Conservation (phyloP, 2,888 invertebrate species). For the Diarsia dahlii region DNA sequence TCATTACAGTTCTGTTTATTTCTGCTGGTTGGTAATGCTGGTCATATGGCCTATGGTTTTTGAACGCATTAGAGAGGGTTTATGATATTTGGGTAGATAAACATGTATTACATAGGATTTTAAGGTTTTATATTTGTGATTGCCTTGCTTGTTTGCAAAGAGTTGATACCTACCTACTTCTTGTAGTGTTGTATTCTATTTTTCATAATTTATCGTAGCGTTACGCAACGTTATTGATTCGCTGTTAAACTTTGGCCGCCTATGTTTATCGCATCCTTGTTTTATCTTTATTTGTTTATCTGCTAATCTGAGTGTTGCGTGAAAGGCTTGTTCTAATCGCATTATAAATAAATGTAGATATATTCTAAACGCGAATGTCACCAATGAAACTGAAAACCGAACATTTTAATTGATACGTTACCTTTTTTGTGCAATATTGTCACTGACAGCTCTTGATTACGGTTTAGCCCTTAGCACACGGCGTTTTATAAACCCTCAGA, state of each 20-base stretch:
- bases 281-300: slow-evolving; percentile 55
- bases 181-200: slow-evolving; percentile 19
- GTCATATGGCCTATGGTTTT: no score
- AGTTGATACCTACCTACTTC: slow-evolving; percentile 9
- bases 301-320: slow-evolving; percentile 46
- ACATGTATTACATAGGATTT: neutral
- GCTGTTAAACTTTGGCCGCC: slow-evolving; percentile 18
- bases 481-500: no score
- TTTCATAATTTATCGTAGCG: neutral
- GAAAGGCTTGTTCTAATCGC: slow-evolving; percentile 52
- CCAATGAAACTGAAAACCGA: neutral
- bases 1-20: no score
- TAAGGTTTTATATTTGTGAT: neutral
- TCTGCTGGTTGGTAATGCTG: no score
- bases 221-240: slow-evolving; percentile 25
- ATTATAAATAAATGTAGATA: slow-evolving; percentile 26
- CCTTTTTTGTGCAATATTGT: no score
- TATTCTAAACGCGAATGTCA: neutral
- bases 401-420: neutral
- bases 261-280: slow-evolving; percentile 58
- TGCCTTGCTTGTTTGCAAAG: neutral
- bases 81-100: no score
- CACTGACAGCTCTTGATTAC: neutral
- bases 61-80: no score
- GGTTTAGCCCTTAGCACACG: neutral